A percentile compares a stretch with the other conserved stretches of the same genome.
Conservation (phyloP, 2,113 vertebrate genomes). For the Erinaceus europaeus region DNA sequence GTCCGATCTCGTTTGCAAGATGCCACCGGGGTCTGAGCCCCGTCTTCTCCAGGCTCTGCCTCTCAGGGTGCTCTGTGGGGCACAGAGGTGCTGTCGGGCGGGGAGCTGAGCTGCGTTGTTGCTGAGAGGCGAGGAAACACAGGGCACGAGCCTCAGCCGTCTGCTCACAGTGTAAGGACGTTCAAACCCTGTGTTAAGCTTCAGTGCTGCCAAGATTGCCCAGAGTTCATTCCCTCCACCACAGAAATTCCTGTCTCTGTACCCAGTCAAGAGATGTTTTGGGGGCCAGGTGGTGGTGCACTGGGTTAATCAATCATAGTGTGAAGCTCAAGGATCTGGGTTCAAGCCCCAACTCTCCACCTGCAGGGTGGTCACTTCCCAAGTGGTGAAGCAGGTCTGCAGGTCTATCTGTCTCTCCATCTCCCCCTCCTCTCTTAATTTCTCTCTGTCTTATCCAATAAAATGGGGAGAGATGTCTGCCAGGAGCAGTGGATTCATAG, state of each 20-base stretch:
- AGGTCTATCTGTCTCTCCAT: no score
- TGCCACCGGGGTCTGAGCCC: not conserved
- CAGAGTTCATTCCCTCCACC: not conserved
- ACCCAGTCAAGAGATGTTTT: not conserved
- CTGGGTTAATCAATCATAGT: no score
- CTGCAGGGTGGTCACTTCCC: no score
- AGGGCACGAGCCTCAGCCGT: not conserved
- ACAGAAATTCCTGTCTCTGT: not conserved
- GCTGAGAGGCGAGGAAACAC: conserved; percentile 39
- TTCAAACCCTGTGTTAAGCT: not conserved
- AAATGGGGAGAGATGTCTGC: no score
- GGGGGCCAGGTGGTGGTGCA: no score
- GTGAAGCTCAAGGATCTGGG: no score
- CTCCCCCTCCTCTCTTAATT: no score
- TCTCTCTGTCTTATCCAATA: no score
- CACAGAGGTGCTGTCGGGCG: conserved; percentile 13
- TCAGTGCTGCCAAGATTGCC: not conserved
- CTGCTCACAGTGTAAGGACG: not conserved
- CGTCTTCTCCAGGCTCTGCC: not conserved
- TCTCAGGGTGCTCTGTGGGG: conserved; percentile 31
- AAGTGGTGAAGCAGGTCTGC: no score
- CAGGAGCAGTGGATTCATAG: no score
- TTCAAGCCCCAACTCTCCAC: no score
- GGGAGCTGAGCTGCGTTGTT: not conserved
- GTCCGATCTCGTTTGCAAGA: not conserved